These are phyloP conservation scores for Edolisoma coerulescens DNA, from an alignment of 2,113 vertebrate genomes.

Conservation along the genomic window DNA sequence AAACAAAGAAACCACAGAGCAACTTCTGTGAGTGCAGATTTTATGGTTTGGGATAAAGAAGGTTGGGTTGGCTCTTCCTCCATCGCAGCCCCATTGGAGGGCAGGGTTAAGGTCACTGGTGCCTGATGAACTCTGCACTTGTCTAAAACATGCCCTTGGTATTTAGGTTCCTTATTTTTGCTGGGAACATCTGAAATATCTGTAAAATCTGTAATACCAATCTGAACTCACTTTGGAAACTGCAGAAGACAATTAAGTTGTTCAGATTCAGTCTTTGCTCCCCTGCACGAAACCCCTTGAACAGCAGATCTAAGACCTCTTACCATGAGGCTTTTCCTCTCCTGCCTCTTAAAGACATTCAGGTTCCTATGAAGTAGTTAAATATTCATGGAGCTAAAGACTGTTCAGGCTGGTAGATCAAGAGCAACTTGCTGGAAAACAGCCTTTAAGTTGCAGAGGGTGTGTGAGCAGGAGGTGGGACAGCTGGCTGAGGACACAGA, in stretches of 20 bases:
- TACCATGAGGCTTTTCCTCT: neutral
- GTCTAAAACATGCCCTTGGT: neutral
- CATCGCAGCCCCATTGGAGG: neutral
- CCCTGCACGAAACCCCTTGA: neutral
- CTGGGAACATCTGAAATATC: neutral
- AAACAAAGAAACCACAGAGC: neutral
- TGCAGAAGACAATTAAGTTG: neutral
- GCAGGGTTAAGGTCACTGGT: neutral
- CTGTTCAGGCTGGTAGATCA: neutral
- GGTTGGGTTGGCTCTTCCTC: neutral
- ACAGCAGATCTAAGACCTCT: neutral
- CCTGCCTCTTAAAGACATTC: neutral
- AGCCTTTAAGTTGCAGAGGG: neutral
- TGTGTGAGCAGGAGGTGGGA: accelerated
- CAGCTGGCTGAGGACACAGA: neutral
- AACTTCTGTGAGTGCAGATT: neutral
- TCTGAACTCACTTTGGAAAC: neutral
- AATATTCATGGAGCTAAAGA: neutral
- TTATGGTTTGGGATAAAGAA: neutral
- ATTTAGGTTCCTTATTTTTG: neutral
- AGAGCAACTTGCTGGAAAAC: neutral
- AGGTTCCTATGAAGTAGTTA: neutral
- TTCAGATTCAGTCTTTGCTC: neutral
- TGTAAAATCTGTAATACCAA: neutral
- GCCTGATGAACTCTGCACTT: neutral